Evolutionary conservation across 1,140 invertebrate species (phyloP), one percentile per base, ranked within the genome.

Genomic region (Drosophila repletoides): DNA sequence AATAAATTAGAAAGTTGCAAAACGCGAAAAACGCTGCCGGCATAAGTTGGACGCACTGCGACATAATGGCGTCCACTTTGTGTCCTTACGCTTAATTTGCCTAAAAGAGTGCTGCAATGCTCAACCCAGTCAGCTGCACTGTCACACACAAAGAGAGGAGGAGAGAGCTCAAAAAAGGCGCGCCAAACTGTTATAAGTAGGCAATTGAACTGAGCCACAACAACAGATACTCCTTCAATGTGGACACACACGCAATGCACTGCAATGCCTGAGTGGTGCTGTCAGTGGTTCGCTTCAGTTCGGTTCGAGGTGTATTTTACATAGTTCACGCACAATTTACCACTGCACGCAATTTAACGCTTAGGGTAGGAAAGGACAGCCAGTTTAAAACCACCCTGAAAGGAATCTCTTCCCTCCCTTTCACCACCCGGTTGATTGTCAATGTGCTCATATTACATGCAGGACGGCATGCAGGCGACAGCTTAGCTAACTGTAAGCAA

Each of bases 321-420:
- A 88, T 88, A n/a, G n/a, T 88, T 88, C 86, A 88, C 84, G 84
- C 84, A 88, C 84, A 88, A 88, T 88, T 88, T 87, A 88, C 59
- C 69, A 68, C 59, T 67, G 69, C 84, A 88, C 84, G 84, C 84
- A 83, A 88, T 88, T 68, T 64, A 68, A 51, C 75, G 75, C 74
- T 88, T 83, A 86, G 72, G 53, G 68, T 53, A 67, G 53, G 15
- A 45, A 31, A 46, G 29, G 63, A 55, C 28, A 52, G 61, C 46
- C 58, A 60, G 76, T 61, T 86, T 84, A 72, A 84, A 80, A 84
- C 41, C 70, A 40, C 41, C 38, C 5, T 7, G n/a, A 31, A 31
- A 9, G 29, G n/a, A 31, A 31, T 7, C 29, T 14, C 46, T 10
- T 7, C 1, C 36, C 10, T 14, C 6, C 3, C 5, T 2, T 12